Percentiles rank a stretch among this genome's conserved stretches.
Conservation (phyloP, 2,888 invertebrate genomes). For the Actias luna region DNA sequence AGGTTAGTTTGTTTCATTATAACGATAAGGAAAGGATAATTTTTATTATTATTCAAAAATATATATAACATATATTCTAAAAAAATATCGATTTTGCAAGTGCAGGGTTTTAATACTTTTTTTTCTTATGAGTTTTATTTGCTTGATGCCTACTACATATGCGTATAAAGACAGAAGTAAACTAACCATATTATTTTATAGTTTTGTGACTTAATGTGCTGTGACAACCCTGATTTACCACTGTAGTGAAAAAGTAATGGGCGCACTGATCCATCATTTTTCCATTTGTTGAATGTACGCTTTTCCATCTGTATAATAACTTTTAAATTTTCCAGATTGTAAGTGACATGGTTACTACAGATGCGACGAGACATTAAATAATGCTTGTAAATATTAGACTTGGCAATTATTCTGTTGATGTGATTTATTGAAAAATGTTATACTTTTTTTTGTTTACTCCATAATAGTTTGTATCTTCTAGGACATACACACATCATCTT, state of each 20-base stretch:
- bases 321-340: not conserved
- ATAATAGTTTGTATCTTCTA: no score
- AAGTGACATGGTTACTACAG: not conserved
- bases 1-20: not conserved
- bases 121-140: no score
- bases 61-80: no score
- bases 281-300: conserved; percentile 1
- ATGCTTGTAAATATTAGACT: not conserved
- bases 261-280: conserved; percentile 2
- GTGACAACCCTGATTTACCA: not conserved
- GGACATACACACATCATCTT: no score
- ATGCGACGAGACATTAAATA: not conserved
- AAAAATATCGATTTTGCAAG: no score
- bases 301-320: not conserved
- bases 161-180: no score
- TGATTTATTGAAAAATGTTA: not conserved
- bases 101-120: no score
- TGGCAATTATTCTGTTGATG: no score
- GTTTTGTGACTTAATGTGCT: not conserved
- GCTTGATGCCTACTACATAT: no score
- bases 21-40: not conserved
- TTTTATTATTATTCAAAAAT: not conserved
- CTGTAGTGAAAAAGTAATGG: not conserved
- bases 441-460: no score
- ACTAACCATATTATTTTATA: no score